Percentiles rank a stretch among this genome's conserved stretches.
Conservation (phyloP, 2,797 vertebrate genomes). For the Neosalanx taihuensis region DNA sequence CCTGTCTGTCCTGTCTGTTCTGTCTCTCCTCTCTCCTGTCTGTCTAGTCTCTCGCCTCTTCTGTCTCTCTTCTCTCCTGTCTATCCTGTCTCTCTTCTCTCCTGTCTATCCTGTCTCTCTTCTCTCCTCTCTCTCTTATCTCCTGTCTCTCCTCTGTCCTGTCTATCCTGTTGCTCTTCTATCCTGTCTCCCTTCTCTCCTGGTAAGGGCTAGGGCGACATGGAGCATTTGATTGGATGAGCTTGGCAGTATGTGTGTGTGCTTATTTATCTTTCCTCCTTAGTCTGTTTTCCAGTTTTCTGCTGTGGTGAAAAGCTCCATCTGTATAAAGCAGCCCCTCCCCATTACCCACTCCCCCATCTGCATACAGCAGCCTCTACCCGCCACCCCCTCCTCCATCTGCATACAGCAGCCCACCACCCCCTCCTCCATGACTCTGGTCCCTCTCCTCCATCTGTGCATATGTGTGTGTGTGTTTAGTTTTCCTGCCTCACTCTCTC, state of each 20-base stretch:
- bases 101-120: neutral
- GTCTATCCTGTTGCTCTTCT: too few species aligned
- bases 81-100: neutral
- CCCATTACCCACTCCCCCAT: constrained; percentile 57
- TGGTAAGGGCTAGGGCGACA: too few species aligned
- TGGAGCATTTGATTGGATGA: too few species aligned
- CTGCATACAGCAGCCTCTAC: constrained; percentile 48
- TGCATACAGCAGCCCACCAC: constrained; percentile 45
- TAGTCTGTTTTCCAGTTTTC: constrained; percentile 64
- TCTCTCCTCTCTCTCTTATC: neutral
- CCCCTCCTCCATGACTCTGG: constrained; percentile 20
- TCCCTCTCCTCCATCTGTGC: constrained; percentile 3
- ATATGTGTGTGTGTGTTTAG: constrained; percentile 7
- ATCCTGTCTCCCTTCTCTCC: too few species aligned
- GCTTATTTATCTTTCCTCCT: too few species aligned
- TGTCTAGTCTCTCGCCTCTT: too few species aligned
- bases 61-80: neutral
- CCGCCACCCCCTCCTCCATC: constrained; percentile 7
- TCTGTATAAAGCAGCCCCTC: constrained; percentile 51
- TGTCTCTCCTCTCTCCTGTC: neutral
- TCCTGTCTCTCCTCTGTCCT: too few species aligned
- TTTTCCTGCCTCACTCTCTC: neutral
- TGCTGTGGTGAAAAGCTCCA: constrained; percentile 56
- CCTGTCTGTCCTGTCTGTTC: neutral
- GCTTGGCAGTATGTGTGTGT: too few species aligned